phyloP scores from a whole-genome alignment of 1,140 invertebrate species.

The Mesaphorura yosii region DNA sequence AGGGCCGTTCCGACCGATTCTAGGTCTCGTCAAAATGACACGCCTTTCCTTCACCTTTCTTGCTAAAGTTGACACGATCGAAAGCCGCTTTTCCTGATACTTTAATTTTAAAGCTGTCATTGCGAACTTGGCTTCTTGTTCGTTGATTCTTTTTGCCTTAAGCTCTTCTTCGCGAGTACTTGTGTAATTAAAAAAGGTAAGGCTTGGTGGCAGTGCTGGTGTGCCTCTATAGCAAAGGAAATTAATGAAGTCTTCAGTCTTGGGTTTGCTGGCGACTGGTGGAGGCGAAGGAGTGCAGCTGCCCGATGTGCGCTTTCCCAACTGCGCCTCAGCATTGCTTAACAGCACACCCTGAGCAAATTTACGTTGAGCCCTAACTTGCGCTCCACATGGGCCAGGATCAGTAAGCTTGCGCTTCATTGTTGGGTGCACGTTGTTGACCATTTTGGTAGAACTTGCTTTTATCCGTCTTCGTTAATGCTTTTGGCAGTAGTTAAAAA shows the following conservation, averaged over 20 bases:
- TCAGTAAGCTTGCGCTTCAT: too few relatives aligned
- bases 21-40: conserved; percentile 11
- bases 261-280: conserved; percentile 55
- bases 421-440: too few relatives aligned
- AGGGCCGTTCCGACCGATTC: neutral
- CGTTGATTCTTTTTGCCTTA: conserved; percentile 21
- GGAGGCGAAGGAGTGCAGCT: conserved; percentile 41
- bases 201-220: conserved; percentile 53
- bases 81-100: conserved; percentile 51
- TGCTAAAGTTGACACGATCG: conserved; percentile 38
- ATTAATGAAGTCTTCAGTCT: conserved; percentile 80
- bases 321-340: conserved; percentile 44
- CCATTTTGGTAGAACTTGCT: too few relatives aligned
- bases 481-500: too few relatives aligned
- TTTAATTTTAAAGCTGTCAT: conserved; percentile 51
- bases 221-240: conserved; percentile 76
- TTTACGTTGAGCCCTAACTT: conserved; percentile 61
- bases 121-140: conserved; percentile 34
- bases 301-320: conserved; percentile 35
- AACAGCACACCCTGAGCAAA: conserved; percentile 66
- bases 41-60: conserved; percentile 33
- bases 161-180: neutral
- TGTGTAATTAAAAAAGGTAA: conserved; percentile 58
- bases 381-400: too few relatives aligned
- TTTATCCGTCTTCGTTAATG: too few relatives aligned